These are phyloP conservation scores for Leucophenga varia DNA, from an alignment of 1,140 invertebrate genomes.

Conservation along the genomic window DNA sequence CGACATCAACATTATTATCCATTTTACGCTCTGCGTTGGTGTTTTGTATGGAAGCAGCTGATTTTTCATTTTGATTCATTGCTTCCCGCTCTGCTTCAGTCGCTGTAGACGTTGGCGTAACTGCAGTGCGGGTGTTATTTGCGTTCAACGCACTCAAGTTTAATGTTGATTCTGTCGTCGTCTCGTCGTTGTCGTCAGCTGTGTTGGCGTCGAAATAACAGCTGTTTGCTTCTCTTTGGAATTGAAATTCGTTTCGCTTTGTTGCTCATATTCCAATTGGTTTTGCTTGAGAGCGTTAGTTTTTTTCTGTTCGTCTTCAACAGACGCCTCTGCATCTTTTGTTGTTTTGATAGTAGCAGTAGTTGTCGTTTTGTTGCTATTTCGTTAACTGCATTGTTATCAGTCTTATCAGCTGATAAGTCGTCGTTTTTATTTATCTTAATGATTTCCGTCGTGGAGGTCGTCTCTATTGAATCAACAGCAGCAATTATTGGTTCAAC, in stretches of 20 bases:
- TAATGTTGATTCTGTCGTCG: background rate
- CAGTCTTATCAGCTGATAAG: conserved; percentile 8
- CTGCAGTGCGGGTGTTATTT: conserved; percentile 19
- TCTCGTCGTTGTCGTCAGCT: background rate
- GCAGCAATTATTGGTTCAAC: no score
- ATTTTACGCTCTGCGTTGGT: no score
- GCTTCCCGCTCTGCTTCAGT: conserved; percentile 21
- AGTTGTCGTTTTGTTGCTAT: conserved; percentile 3
- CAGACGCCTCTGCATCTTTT: background rate
- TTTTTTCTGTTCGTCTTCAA: background rate
- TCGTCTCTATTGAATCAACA: no score
- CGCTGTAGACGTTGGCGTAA: conserved; percentile 11
- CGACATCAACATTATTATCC: conserved; percentile 19
- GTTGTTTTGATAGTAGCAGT: background rate
- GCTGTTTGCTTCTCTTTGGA: conserved; percentile 5
- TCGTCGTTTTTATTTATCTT: no score
- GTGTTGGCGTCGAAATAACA: background rate
- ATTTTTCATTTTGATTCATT: conserved; percentile 13
- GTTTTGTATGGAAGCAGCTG: no score
- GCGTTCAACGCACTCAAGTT: conserved; percentile 19
- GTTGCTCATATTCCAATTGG: background rate
- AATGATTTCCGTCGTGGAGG: no score
- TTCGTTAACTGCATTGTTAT: conserved; percentile 3
- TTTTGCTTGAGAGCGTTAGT: background rate
- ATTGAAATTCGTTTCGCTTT: conserved; percentile 5